Evolutionary conservation across 1,140 invertebrate species (phyloP).

Genomic region (Dendrolimus punctatus): DNA sequence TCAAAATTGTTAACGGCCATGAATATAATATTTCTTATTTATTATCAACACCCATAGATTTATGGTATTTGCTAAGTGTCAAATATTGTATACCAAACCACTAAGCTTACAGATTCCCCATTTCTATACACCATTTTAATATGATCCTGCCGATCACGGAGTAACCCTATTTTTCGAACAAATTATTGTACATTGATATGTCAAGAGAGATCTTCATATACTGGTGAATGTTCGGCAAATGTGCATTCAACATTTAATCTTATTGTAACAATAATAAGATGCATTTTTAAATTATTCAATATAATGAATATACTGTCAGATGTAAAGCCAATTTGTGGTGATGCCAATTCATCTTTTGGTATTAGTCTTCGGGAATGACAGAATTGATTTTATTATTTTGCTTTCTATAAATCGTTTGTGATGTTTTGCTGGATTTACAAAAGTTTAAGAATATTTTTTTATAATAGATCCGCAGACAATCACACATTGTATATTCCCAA

Average conservation of each 20-base stretch:
- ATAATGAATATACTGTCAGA: constrained; percentile 25
- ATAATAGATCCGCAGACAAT: no score
- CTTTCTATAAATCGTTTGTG: constrained; percentile 9
- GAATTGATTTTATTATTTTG: constrained; percentile 24
- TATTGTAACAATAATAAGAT: constrained; percentile 1
- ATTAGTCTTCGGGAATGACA: constrained; percentile 27
- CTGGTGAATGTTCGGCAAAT: background rate
- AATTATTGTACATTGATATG: background rate
- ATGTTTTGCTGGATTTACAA: background rate
- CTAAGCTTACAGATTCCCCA: constrained; percentile 15
- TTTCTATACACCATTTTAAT: constrained; percentile 4
- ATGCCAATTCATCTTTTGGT: constrained; percentile 37
- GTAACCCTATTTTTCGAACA: background rate
- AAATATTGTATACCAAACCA: constrained; percentile 3
- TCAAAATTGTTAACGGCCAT: no score
- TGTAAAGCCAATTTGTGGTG: constrained; percentile 39
- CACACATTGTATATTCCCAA: no score
- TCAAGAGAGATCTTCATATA: constrained; percentile 1
- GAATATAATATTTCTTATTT: constrained; percentile 7
- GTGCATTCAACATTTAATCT: constrained; percentile 1
- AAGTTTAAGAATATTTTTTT: no score
- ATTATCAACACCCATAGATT: constrained; percentile 13
- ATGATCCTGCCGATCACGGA: constrained; percentile 1
- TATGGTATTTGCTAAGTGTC: constrained; percentile 19
- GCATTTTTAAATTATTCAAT: constrained; percentile 8